Conservation (phyloP, 1,140 invertebrate genomes). For the Procambarus virginalis region DNA sequence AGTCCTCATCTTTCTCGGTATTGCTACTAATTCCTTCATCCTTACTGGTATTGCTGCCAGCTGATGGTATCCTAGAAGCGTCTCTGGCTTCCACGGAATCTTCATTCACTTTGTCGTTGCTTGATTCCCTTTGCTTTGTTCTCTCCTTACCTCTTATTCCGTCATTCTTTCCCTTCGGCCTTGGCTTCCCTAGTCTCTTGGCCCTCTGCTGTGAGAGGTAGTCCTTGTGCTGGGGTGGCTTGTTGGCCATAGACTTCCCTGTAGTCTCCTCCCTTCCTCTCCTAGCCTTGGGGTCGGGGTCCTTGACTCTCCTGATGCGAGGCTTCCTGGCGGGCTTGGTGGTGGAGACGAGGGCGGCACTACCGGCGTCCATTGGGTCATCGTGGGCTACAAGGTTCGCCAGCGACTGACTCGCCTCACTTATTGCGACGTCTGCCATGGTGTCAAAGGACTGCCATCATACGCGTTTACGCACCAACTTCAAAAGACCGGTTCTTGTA, state of each 20-base stretch:
- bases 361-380: neutral
- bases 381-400: conserved; percentile 16
- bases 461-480: no score
- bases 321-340: neutral
- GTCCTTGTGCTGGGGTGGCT: conserved; percentile 1
- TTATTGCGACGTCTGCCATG: conserved; percentile 36
- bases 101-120: neutral
- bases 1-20: conserved; percentile 37
- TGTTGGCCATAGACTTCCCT: neutral
- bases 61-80: neutral
- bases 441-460: neutral
- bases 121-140: neutral
- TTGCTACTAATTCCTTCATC: conserved; percentile 52
- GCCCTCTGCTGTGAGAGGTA: conserved; percentile 37
- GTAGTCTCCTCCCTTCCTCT: neutral
- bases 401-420: conserved; percentile 11
- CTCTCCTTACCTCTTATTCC: neutral
- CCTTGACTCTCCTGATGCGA: conserved; percentile 29
- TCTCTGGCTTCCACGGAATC: neutral
- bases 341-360: conserved; percentile 1
- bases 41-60: conserved; percentile 17
- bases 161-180: neutral
- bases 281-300: neutral
- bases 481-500: no score
- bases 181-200: conserved; percentile 11